A percentile compares a stretch with the other conserved stretches of the same genome.
Evolutionary conservation across 37 sponge, comb jelly and placozoan genomes (phyloP).

Genomic region (Geodia barretti): DNA sequence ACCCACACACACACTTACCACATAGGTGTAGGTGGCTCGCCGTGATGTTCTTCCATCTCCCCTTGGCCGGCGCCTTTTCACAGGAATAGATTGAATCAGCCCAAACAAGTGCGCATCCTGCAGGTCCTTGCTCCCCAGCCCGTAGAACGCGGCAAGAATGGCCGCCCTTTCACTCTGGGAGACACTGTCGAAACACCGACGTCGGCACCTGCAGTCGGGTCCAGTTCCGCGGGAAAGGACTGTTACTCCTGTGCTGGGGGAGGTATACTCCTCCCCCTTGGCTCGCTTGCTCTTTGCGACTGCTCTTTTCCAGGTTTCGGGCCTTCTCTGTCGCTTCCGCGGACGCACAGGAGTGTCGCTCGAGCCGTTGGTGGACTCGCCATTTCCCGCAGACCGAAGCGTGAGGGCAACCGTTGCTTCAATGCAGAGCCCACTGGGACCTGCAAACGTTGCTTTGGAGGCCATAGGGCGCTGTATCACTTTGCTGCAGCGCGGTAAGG

Average conservation of each 20-base stretch:
- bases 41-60: not conserved
- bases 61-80: not conserved
- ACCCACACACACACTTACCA: too few relatives aligned
- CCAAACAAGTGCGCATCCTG: conserved; percentile 17
- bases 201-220: not conserved
- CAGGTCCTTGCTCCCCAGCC: not conserved
- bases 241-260: conserved; percentile 9
- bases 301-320: conserved; percentile 13
- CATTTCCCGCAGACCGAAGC: not conserved
- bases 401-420: not conserved
- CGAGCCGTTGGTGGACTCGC: not conserved
- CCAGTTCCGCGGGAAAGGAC: conserved; percentile 1
- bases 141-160: not conserved
- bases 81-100: not conserved
- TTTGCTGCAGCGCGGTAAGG: too few relatives aligned
- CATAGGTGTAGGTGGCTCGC: not conserved
- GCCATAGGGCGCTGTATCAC: too few relatives aligned
- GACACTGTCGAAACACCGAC: not conserved
- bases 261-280: conserved; percentile 12
- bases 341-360: conserved; percentile 5
- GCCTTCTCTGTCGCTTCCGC: not conserved
- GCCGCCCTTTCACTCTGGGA: not conserved
- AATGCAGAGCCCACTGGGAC: not conserved
- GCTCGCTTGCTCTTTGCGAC: conserved; percentile 16
- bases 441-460: not conserved